phyloP scores from a whole-genome alignment of 2,888 invertebrate genomes.

The Melinaea marsaeus region DNA sequence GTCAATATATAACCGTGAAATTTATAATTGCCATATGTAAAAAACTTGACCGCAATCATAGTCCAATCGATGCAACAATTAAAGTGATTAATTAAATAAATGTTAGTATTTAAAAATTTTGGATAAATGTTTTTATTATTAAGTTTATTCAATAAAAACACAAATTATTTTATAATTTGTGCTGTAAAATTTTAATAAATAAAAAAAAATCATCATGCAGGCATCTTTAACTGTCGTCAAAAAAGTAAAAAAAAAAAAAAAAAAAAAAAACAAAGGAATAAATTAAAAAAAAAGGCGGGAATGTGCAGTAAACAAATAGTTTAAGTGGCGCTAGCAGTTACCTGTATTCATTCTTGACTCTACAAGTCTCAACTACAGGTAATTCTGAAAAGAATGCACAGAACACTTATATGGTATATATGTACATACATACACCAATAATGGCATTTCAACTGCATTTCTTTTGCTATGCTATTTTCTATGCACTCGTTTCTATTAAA shows the following conservation, averaged over 20 bases:
- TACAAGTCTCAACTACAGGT: slow-evolving; percentile 48
- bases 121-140: no score
- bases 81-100: background rate
- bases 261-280: no score
- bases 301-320: background rate
- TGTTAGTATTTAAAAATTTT: background rate
- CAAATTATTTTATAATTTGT: no score
- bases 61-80: background rate
- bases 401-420: slow-evolving; percentile 57
- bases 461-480: slow-evolving; percentile 69
- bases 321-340: slow-evolving; percentile 16
- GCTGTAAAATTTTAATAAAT: no score
- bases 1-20: slow-evolving; percentile 26
- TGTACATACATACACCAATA: slow-evolving; percentile 47
- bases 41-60: slow-evolving; percentile 2
- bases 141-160: no score
- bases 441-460: slow-evolving; percentile 57
- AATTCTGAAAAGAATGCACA: slow-evolving; percentile 76
- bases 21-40: slow-evolving; percentile 21
- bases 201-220: no score
- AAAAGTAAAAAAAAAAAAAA: no score
- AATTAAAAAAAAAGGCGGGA: no score
- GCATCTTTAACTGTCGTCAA: no score
- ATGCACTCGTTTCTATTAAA: slow-evolving; percentile 66
- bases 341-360: slow-evolving; percentile 28